Base-by-base conservation (phyloP, 2,113 vertebrate genomes). In the Dipodomys ordii region DNA sequence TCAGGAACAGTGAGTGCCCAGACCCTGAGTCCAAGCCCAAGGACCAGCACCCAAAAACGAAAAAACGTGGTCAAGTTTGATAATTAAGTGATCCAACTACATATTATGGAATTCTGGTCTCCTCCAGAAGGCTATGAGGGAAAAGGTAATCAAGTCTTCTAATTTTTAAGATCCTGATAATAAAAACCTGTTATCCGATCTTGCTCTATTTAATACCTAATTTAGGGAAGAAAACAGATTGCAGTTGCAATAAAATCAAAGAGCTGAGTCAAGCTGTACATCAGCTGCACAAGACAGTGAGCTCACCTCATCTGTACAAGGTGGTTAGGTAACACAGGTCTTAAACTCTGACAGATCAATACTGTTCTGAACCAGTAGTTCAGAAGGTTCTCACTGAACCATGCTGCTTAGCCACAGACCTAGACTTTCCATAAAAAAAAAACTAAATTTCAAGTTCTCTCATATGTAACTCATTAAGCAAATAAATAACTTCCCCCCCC, bases 401-500 rank as follows among this genome's bases (percentile, higher is more conserved):
- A 19, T 30, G 32, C 12, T 79, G 65, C 46, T 90, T 73, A 46
- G 53, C 57, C 86, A 86, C 22, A 28, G 27, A 92, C 22, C 28
- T 62, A 68, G 46, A 90, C 73, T 92, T 86, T 78, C 30, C 82
- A 83, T 28, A 28, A 83, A 67, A 19, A 19, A 88, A 83, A 92
- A 67, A 19, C 7, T 86, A 44, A 92, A 92, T 77, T 68, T 71
- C 2, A 76, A 23, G 10, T 62, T 62, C 22, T 62, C 60, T 16
- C 60, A 16, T 62, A 62, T 62, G 60, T 62, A 62, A 62, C 60
- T 6, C 27, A 72, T 22, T 65, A 84, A n/a, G n/a, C n/a, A 92
- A 90, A 76, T 6, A 57, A 57, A 25, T 64, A 64, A 86, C 28
- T 49, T 73, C 39, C 82, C 32, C 46, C 60, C 76, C 68, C 71